Evolutionary conservation across 2,797 vertebrate genomes (phyloP), one percentile per base, ranked within the genome.

Genomic region (Rhinoraja longicauda): DNA sequence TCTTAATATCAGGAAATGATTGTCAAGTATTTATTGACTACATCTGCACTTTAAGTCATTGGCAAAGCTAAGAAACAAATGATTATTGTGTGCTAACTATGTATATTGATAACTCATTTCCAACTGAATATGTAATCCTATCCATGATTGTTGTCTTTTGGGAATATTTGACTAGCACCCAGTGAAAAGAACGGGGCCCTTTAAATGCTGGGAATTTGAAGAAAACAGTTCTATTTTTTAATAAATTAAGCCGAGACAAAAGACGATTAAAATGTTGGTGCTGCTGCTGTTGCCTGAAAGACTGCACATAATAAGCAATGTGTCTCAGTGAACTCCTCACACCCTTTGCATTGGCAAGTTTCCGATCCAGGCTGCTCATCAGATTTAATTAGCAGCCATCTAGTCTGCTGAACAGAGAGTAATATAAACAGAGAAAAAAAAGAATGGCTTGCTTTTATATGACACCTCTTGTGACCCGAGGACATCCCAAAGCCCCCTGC

Each of bases 1-100:
- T 26, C 19, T 88, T 67, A 32, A 67, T 36, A 67, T 88, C 62
- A 67, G 84, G 84, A 67, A 88, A 5, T 8, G n/a, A 19, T 67
- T 88, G n/a, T 62, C 84, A 67, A 64, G n/a, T 7, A 88, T 32
- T 88, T 88, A 32, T 32, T 88, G 62, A 67, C 62, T 88, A 64
- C 8, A 29, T 7, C 17, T 67, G 59, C 62, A 67, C 62, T 88
- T 19, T 17, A 88, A 88, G 64, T 17, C 62, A 67, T 67, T 88
- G 62, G 36, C 36, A 88, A 36, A 32, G 29, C 84, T 36, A 21
- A 32, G 32, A 32, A 19, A 36, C 19, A 67, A 88, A 88, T 88
- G 84, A 67, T 88, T 67, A 64, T 62, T 19, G 7, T 67, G 62
- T 67, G 17, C 10, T 88, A 88, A 88, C 17, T 36, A 64, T 21